phyloP scores from a whole-genome alignment of 2,113 vertebrate species.

The Vombatus ursinus region DNA sequence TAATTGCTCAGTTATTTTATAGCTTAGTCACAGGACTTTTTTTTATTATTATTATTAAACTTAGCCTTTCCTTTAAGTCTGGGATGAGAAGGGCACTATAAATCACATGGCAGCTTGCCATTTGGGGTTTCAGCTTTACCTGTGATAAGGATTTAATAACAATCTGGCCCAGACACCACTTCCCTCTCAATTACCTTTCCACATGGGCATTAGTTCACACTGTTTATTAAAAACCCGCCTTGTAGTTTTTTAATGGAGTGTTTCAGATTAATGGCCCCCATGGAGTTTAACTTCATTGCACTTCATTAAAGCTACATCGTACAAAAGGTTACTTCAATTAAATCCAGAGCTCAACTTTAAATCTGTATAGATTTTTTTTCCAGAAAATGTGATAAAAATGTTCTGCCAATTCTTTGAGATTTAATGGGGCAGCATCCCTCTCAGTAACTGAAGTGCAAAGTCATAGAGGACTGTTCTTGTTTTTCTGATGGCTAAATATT shows the following conservation, averaged over 20 bases:
- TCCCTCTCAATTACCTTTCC: slow-evolving; percentile 90
- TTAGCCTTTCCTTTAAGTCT: slow-evolving; percentile 84
- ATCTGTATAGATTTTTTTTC: slow-evolving; percentile 83
- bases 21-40: slow-evolving; percentile 86
- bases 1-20: slow-evolving; percentile 90
- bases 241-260: slow-evolving; percentile 90
- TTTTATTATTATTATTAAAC: slow-evolving; percentile 83
- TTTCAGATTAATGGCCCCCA: slow-evolving; percentile 89
- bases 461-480: slow-evolving; percentile 65
- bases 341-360: slow-evolving; percentile 85
- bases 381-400: slow-evolving; percentile 85
- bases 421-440: slow-evolving; percentile 80
- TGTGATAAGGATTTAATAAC: slow-evolving; percentile 90
- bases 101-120: slow-evolving; percentile 85
- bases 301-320: slow-evolving; percentile 89
- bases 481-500: slow-evolving; percentile 71
- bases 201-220: slow-evolving; percentile 90
- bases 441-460: slow-evolving; percentile 71
- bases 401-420: slow-evolving; percentile 83
- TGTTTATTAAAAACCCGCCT: slow-evolving; percentile 91
- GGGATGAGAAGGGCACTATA: slow-evolving; percentile 83
- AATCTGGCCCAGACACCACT: slow-evolving; percentile 83
- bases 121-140: slow-evolving; percentile 85
- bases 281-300: slow-evolving; percentile 90
- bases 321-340: slow-evolving; percentile 91